Conservation (phyloP, 1,140 invertebrate genomes). For the Plectrocnemia conspersa region DNA sequence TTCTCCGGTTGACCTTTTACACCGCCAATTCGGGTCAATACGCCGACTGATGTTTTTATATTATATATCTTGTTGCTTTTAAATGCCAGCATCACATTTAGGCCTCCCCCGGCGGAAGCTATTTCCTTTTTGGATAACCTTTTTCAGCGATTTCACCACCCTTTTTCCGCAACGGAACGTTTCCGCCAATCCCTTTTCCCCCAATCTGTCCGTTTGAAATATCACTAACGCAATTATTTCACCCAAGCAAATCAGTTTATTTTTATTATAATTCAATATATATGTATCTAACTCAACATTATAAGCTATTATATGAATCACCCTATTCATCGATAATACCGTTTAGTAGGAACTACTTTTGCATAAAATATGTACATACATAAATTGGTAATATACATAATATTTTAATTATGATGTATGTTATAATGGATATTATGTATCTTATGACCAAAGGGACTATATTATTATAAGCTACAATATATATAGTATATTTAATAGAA, state of each 20-base stretch:
- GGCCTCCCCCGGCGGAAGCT: constrained; percentile 17
- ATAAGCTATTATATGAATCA: neutral
- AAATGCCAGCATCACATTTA: constrained; percentile 34
- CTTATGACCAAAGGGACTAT: no score
- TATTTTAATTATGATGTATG: no score
- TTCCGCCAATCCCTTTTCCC: neutral
- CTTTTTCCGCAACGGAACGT: neutral
- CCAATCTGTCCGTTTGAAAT: neutral
- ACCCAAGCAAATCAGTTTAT: neutral
- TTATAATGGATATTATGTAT: no score
- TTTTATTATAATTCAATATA: constrained; percentile 5
- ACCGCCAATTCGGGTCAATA: constrained; percentile 30
- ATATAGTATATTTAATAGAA: no score
- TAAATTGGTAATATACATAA: no score
- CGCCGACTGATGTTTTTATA: constrained; percentile 19
- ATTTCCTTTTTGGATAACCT: constrained; percentile 18
- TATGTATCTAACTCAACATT: neutral
- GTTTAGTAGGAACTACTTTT: no score
- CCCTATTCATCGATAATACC: no score
- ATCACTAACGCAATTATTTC: constrained; percentile 2
- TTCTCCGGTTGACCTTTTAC: constrained; percentile 25
- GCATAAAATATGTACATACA: no score
- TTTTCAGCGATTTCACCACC: constrained; percentile 2
- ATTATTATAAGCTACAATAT: no score
- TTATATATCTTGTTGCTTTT: constrained; percentile 17